A percentile compares a stretch with the other conserved stretches of the same genome.
These are phyloP conservation scores for Chaitophorus viminalis DNA, from an alignment of 2,888 invertebrate genomes.

Conservation along the genomic window DNA sequence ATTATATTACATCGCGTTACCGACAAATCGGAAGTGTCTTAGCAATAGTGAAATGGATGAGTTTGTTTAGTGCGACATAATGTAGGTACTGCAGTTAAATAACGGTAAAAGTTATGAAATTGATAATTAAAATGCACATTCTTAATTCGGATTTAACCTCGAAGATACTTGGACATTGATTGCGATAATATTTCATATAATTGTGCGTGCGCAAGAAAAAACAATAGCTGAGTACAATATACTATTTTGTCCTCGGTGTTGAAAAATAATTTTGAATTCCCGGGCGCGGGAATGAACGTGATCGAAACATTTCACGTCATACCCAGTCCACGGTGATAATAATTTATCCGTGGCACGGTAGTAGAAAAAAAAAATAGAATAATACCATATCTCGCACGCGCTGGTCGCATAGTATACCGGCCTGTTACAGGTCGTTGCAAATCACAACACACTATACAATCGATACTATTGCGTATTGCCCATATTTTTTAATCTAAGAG, in stretches of 20 bases:
- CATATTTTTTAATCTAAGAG: too few species aligned
- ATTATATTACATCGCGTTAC: not conserved
- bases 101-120: not conserved
- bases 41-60: not conserved
- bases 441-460: too few species aligned
- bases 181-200: not conserved
- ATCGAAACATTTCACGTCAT: not conserved
- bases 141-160: not conserved
- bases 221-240: not conserved
- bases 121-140: not conserved
- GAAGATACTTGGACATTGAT: not conserved
- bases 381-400: not conserved
- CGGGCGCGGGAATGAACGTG: not conserved
- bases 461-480: too few species aligned
- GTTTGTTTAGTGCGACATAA: not conserved
- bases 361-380: too few species aligned
- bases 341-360: not conserved
- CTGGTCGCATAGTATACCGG: too few species aligned
- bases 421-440: too few species aligned
- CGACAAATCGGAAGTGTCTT: not conserved
- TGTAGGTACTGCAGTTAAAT: too few species aligned
- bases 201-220: not conserved
- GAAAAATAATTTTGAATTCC: not conserved
- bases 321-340: not conserved
- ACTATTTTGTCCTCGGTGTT: not conserved